phyloP scores from a whole-genome alignment of 2,888 invertebrate genomes.

The Orchesellides sinensis region DNA sequence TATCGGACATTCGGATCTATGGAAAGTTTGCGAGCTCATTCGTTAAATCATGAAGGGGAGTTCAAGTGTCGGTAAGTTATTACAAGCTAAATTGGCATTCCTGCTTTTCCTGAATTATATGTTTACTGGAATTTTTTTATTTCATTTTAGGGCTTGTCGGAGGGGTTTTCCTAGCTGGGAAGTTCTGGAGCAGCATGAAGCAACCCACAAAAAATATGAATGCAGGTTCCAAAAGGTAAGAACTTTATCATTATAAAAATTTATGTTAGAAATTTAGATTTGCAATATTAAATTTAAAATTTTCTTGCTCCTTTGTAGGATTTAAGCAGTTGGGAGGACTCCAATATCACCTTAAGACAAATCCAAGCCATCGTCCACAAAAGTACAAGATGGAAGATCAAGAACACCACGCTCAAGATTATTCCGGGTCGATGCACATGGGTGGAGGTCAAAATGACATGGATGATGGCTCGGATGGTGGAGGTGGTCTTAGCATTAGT shows the following conservation, averaged over 20 bases:
- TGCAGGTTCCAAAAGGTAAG: conserved; percentile 61
- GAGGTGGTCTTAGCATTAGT: background rate
- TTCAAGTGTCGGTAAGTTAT: conserved; percentile 59
- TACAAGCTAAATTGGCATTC: too few species aligned
- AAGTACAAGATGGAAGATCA: conserved; percentile 57
- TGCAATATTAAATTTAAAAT: background rate
- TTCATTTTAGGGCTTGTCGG: conserved; percentile 64
- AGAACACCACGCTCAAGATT: conserved; percentile 22
- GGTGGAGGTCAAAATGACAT: background rate
- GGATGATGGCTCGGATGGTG: background rate
- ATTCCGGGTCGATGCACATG: background rate
- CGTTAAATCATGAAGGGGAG: conserved; percentile 63
- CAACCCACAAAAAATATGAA: conserved; percentile 63
- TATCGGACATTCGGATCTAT: conserved; percentile 60
- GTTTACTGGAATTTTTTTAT: conserved; percentile 18
- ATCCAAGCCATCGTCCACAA: conserved; percentile 57
- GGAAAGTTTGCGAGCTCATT: conserved; percentile 57
- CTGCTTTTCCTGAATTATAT: too few species aligned
- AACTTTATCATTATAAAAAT: background rate
- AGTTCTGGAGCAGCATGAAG: conserved; percentile 62
- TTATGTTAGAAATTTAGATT: background rate
- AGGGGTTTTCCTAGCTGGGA: conserved; percentile 59
- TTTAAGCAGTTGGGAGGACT: conserved; percentile 66
- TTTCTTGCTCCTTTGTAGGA: conserved; percentile 3
- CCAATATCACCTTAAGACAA: conserved; percentile 65